phyloP scores from a whole-genome alignment of 1,140 invertebrate genomes.

The Dendrolimus punctatus region DNA sequence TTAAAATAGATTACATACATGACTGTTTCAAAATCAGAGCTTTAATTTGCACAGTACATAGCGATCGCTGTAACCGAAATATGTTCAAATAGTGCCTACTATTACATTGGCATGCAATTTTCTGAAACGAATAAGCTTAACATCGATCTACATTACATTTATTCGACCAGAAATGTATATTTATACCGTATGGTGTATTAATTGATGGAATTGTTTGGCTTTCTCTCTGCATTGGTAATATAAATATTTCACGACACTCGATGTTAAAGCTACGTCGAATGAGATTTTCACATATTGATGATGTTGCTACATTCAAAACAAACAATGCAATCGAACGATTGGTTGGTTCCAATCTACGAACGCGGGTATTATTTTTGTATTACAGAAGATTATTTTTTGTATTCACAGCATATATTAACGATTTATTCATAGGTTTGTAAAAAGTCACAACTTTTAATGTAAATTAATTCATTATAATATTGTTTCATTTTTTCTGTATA shows the following conservation, averaged over 20 bases:
- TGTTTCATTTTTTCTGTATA: no score
- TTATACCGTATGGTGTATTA: constrained; percentile 14
- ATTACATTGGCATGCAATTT: constrained; percentile 3
- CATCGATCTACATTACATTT: constrained; percentile 1
- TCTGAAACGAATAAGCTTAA: not conserved
- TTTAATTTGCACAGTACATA: no score
- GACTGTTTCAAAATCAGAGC: no score
- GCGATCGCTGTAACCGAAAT: no score
- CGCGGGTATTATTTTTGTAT: constrained; percentile 7
- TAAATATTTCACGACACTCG: constrained; percentile 51
- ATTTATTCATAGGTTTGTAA: no score
- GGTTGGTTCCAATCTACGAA: constrained; percentile 46
- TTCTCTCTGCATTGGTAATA: constrained; percentile 40
- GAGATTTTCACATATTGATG: constrained; percentile 62
- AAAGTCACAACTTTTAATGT: no score
- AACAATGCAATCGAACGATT: constrained; percentile 43
- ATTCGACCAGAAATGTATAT: constrained; percentile 1
- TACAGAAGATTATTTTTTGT: no score
- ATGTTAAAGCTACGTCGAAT: constrained; percentile 42
- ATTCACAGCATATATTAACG: no score
- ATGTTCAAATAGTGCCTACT: no score
- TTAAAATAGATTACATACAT: no score
- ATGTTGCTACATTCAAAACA: constrained; percentile 46
- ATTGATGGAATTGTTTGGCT: constrained; percentile 50
- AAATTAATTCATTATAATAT: no score